phyloP scores from a whole-genome alignment of 2,113 vertebrate species.

The Gallinago media region DNA sequence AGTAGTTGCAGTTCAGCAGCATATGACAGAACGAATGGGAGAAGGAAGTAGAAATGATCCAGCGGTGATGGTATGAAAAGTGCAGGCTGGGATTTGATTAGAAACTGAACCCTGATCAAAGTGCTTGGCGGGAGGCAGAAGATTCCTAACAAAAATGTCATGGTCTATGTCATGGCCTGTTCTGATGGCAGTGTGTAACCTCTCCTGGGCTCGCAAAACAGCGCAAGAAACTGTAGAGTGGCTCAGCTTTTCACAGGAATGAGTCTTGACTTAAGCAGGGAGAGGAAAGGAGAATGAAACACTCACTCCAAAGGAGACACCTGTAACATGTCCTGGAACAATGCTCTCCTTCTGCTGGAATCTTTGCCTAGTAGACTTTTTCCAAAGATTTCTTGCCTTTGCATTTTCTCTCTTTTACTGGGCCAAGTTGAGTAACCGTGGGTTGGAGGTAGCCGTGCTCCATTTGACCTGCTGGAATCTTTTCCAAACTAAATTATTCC shows the following conservation, averaged over 20 bases:
- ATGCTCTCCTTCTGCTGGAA: background rate
- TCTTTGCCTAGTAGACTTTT: background rate
- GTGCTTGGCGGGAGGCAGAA: background rate
- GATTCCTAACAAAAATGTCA: background rate
- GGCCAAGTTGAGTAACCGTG: background rate
- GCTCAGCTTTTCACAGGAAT: background rate
- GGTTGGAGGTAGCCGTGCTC: background rate
- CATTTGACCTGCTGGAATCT: constrained; percentile 9
- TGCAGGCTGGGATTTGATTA: background rate
- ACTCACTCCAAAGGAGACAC: background rate
- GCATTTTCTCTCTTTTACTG: background rate
- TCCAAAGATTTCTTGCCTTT: background rate
- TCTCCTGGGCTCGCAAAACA: background rate
- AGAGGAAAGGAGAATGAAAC: background rate
- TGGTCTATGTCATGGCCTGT: background rate
- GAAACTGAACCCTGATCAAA: background rate
- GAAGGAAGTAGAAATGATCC: background rate
- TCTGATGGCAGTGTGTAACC: background rate
- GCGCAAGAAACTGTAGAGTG: background rate
- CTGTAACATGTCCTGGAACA: background rate
- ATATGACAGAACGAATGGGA: background rate
- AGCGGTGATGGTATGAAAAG: background rate
- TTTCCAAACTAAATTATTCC: constrained; percentile 48
- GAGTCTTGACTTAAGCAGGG: background rate
- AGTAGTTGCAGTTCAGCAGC: background rate